phyloP scores from a whole-genome alignment of 2,113 vertebrate genomes.

The Pterocles orientalis region DNA sequence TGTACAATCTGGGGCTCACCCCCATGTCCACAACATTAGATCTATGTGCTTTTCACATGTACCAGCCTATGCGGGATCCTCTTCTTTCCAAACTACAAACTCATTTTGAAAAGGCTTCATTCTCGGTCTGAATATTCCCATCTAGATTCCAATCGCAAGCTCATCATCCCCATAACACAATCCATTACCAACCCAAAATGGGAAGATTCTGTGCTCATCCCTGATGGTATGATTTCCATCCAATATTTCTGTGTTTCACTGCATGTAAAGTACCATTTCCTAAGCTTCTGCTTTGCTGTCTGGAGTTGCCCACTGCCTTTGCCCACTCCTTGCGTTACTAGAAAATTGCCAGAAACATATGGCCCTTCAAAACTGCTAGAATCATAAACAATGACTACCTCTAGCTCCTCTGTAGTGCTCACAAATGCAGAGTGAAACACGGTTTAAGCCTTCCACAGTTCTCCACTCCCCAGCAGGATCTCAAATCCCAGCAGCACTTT shows the following conservation, averaged over 20 bases:
- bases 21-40: not conserved
- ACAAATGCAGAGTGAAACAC: not conserved
- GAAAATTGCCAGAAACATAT: not conserved
- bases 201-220: not conserved
- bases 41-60: not conserved
- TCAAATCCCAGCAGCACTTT: not conserved
- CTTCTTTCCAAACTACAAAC: not conserved
- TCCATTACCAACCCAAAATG: not conserved
- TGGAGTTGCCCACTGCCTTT: not conserved
- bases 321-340: not conserved
- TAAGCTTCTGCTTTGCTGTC: not conserved
- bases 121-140: not conserved
- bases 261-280: not conserved
- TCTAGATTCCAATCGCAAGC: not conserved
- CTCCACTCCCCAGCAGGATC: not conserved
- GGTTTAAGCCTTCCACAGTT: not conserved
- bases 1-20: not conserved
- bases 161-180: not conserved
- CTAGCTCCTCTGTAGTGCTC: not conserved
- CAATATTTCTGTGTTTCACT: not conserved
- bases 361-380: not conserved
- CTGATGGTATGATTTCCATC: not conserved
- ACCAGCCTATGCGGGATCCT: not conserved
- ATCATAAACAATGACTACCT: not conserved
- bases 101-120: not conserved